Conservation (phyloP, 2,113 vertebrate genomes). For the Percina caprodes region DNA sequence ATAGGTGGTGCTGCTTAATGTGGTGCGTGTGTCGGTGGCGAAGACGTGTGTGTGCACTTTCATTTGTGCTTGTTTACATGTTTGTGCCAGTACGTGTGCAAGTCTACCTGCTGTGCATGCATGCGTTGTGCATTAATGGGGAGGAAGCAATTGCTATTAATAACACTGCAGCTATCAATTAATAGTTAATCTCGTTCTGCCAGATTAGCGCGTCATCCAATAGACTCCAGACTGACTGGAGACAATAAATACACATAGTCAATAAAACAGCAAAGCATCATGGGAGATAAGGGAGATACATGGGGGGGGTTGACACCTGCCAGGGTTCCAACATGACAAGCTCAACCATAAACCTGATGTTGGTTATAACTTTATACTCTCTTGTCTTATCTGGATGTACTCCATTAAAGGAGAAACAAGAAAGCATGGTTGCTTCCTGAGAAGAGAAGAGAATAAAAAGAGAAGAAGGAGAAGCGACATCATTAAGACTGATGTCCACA, state of each 20-base stretch:
- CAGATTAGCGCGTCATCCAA: conserved; percentile 80
- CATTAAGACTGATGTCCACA: conserved; percentile 37
- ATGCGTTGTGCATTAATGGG: conserved; percentile 3
- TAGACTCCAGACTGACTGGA: conserved; percentile 88
- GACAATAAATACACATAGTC: conserved; percentile 87
- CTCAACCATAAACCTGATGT: conserved; percentile 41
- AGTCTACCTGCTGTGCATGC: not conserved
- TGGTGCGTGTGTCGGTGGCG: conserved; percentile 26
- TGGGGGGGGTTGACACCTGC: conserved; percentile 27
- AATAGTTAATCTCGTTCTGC: conserved; percentile 83
- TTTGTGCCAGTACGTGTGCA: conserved; percentile 4
- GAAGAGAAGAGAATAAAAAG: not conserved
- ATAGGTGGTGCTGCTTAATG: conserved; percentile 56
- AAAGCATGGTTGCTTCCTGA: not conserved
- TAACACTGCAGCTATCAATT: conserved; percentile 79
- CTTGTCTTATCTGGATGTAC: conserved; percentile 57
- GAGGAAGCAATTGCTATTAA: conserved; percentile 54
- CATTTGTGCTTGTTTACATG: conserved; percentile 40
- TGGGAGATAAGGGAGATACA: conserved; percentile 48
- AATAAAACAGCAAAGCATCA: conserved; percentile 78
- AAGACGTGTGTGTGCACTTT: conserved; percentile 34
- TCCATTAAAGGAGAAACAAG: conserved; percentile 42
- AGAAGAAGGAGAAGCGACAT: not conserved
- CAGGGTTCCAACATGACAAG: conserved; percentile 37
- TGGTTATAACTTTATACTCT: conserved; percentile 55